These are phyloP conservation scores for Melanotaenia maccullochi DNA, from an alignment of 2,797 vertebrate genomes.

Conservation along the genomic window DNA sequence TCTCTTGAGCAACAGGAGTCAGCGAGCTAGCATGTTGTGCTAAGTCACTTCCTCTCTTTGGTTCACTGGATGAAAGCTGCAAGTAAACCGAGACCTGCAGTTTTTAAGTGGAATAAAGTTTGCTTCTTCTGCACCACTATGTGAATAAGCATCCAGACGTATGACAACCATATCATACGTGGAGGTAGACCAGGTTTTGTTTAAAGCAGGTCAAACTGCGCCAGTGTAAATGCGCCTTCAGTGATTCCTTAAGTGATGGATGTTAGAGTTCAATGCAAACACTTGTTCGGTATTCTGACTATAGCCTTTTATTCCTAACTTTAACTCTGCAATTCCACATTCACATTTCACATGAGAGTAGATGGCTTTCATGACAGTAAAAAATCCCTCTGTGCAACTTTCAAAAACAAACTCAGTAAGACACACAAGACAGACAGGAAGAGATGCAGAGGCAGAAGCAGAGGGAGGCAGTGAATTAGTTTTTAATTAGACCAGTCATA, in stretches of 20 bases:
- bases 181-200: not conserved
- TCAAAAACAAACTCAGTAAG: conserved; percentile 38
- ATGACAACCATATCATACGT: too few relatives aligned
- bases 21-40: too few relatives aligned
- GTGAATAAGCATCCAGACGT: too few relatives aligned
- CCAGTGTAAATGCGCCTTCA: too few relatives aligned
- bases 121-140: too few relatives aligned
- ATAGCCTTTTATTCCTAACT: conserved; percentile 4
- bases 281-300: not conserved
- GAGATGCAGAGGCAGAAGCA: conserved; percentile 38
- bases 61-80: too few relatives aligned
- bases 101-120: too few relatives aligned
- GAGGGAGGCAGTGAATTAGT: conserved; percentile 56
- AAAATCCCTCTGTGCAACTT: conserved; percentile 5
- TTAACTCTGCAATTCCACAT: conserved; percentile 1
- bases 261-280: not conserved
- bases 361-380: not conserved
- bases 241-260: not conserved
- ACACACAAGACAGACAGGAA: conserved; percentile 40
- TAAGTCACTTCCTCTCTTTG: too few relatives aligned
- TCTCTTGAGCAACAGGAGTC: too few relatives aligned
- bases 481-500: conserved; percentile 73
- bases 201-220: not conserved
- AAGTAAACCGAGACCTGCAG: too few relatives aligned
- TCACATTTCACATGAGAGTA: not conserved